Conservation (phyloP, 2,797 vertebrate genomes). For the Girardinus metallicus region DNA sequence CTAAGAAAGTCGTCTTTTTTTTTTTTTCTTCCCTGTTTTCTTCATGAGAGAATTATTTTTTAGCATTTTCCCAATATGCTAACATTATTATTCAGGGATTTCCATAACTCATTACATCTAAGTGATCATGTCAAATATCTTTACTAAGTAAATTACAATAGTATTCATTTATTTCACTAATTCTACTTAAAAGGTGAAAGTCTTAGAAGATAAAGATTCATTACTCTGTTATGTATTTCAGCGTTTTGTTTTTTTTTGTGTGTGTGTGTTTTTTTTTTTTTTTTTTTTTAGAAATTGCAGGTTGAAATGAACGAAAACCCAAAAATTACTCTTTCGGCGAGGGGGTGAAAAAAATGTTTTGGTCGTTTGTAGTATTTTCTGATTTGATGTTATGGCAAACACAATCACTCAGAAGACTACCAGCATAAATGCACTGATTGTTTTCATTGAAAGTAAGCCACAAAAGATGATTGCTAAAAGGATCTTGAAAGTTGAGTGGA, state of each 20-base stretch:
- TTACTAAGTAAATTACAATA: not conserved
- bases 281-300: not conserved
- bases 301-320: not conserved
- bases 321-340: too few species aligned
- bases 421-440: not conserved
- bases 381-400: not conserved
- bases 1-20: not conserved
- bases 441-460: not conserved
- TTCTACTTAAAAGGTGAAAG: not conserved
- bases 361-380: not conserved
- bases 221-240: not conserved
- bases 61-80: not conserved
- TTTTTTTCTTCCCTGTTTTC: not conserved
- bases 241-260: too few species aligned
- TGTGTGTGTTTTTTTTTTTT: too few species aligned
- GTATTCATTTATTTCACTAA: not conserved
- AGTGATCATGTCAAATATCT: conserved; percentile 1
- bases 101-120: not conserved
- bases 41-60: conserved; percentile 26
- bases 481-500: not conserved
- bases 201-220: not conserved
- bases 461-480: not conserved
- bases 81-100: conserved; percentile 34
- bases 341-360: not conserved
- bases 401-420: not conserved